Evolutionary conservation across 2,113 vertebrate species (phyloP), one percentile per base, ranked within the genome.

Genomic region (Paramisgurnus dabryanus): DNA sequence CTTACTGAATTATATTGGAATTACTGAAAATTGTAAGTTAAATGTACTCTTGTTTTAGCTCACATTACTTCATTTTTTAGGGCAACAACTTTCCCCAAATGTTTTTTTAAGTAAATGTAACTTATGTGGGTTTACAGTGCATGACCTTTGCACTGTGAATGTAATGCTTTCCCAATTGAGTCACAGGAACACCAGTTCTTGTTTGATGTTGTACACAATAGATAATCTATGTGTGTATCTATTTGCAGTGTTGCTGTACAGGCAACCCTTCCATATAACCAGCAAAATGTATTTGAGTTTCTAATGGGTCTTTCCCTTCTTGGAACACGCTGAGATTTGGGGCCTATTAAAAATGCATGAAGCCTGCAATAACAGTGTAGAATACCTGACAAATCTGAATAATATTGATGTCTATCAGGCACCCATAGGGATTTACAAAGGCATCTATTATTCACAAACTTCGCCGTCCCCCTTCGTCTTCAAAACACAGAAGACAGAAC

Each of bases 391-490:
- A 81, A 84, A 88, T 89, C 82, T 89, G 87, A 91, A 91, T 87
- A 89, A 88, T 85, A 87, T 80, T 70, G 73, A 90, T 84, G 87
- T 87, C 90, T 86, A n/a, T 83, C 67, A 81, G 80, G 86, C 86
- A 78, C 88, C 90, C 88, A 85, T 69, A 86, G 82, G 88, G 83
- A 82, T 78, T 60, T 86, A 87, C 82, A 88, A 89, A 87, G 78
- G 61, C 86, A 92, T 93, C 71, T 91, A 92, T 93, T 91, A 93
- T 93, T 93, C 89, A 93, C 79, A 76, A 89, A 84, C 68, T 53
- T 74, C 67, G 27, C 70, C 0, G 12, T n/a, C 47, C 78, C 53
- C 45, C 69, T 72, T 76, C 50, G 15, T 81, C 71, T 75, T 81
- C 87, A 85, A 88, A 88, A 89, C 67, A 89, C 84, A 90, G 76